Base-by-base conservation (phyloP, 2,797 vertebrate genomes). In the Parauchenoglanis ngamensis region DNA sequence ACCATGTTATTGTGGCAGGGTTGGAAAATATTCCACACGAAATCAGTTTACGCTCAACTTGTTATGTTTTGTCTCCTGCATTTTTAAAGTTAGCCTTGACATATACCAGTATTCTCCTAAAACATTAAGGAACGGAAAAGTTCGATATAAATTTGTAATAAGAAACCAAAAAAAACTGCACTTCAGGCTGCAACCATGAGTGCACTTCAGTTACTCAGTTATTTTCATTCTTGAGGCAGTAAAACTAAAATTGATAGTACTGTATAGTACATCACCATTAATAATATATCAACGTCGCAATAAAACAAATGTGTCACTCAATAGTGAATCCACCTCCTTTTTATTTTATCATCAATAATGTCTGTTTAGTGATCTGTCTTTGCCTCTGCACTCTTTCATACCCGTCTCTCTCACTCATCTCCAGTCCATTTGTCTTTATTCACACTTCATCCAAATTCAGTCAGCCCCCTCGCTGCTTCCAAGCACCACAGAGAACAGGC, bases 371-470 rank as follows among this genome's bases (percentile, higher is more conserved):
- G 19, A 57, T 61, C 10, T 61, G 56, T 61, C 35, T 19, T n/a
- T 65, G 17, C 11, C 25, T 28, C 44, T 21, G 15, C 23, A 65
- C 61, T 44, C 28, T 56, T 82, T 46, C n/a, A n/a, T 21, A 28
- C 6, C 28, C 23, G 12, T 65, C 57, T 65, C 13, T 49, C 19
- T 65, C 59, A 81, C 23, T 65, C 61, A 82, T 82, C 78, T 44
- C 31, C 23, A 65, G 35, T 46, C 15, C 44, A 49, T 82, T 65
- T 49, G 59, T 28, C 44, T 82, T 65, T 49, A 46, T 65, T n/a
- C 35, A 49, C 40, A 28, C 59, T 82, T 49, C 25, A 82, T 46
- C 35, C 59, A n/a, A 61, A 80, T 80, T 80, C 77, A 59, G 17
- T 25, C 77, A 77, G 54, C 31, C 12, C n/a, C 21, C 10, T 25